phyloP scores from a whole-genome alignment of 2,888 invertebrate genomes.

The Gerris lacustris region DNA sequence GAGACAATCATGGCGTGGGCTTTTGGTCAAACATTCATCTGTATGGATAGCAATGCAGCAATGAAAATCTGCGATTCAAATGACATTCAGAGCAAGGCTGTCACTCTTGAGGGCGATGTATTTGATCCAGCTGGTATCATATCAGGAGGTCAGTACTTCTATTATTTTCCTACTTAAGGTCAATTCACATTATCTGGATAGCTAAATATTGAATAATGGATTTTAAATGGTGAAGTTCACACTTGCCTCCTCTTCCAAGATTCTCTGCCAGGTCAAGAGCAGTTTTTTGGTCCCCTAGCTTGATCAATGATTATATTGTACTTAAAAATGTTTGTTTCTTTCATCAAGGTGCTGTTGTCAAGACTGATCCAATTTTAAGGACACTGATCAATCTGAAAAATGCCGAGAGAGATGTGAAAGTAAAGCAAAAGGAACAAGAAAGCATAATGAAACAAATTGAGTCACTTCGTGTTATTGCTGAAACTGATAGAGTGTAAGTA shows the following conservation, averaged over 20 bases:
- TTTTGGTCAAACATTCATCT: conserved; percentile 76
- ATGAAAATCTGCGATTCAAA: conserved; percentile 67
- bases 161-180: no score
- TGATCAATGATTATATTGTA: no score
- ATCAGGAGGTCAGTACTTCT: conserved; percentile 50
- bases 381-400: conserved; percentile 38
- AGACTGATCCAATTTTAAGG: conserved; percentile 40
- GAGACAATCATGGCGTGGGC: conserved; percentile 73
- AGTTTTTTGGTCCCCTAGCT: background rate
- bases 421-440: conserved; percentile 32
- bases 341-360: conserved; percentile 39
- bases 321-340: no score
- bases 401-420: conserved; percentile 30
- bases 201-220: background rate
- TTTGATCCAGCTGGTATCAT: conserved; percentile 82
- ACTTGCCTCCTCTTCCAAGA: no score
- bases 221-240: background rate
- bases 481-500: conserved; percentile 29
- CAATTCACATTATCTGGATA: no score
- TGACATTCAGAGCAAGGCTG: conserved; percentile 52
- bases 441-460: conserved; percentile 40
- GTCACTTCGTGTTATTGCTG: conserved; percentile 37
- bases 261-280: no score
- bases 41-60: conserved; percentile 66
- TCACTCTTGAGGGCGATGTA: conserved; percentile 85